Evolutionary conservation across 2,888 invertebrate genomes (phyloP), one percentile per base, ranked within the genome.

Genomic region (Actias luna): DNA sequence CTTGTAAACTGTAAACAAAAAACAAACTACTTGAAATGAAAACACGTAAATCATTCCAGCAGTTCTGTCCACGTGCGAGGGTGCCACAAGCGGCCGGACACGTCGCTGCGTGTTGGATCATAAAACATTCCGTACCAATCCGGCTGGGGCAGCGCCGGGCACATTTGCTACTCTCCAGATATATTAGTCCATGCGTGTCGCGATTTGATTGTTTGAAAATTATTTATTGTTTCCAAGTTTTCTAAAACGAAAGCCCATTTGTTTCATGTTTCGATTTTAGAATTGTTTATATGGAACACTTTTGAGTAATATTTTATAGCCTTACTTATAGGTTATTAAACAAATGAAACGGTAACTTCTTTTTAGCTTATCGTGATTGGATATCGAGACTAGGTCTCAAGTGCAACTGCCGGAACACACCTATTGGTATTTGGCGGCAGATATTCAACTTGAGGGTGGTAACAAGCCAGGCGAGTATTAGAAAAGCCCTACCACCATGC

Each of bases 11-110:
- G 75, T 76, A 80, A 84, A 85, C n/a, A 80, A 84, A 78, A 83
- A 77, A 29, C 5, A 18, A 46, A 79, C 75, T 80, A 77, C 72
- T 74, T 70, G 80, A 87, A 86, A 88, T 88, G 87, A 88, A 87
- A 84, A 75, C 79, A 70, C 69, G 77, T 89, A 88, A 88, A 89
- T 89, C 88, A 87, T 81, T 74, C 67, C 76, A 69, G 84, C 82
- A 83, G 80, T 86, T 85, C 79, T 82, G 84, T 86, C 86, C 87
- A 86, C 85, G 83, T 88, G 88, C 82, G 81, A 46, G 22, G 46
- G 46, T 46, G 88, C 82, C 82, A 84, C 87, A 74, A 70, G 72
- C 79, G 75, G 70, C 73, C 77, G 77, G 76, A 78, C 77, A 76
- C 74, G 79, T 79, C 71, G 76, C 82, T 77, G 77, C 78, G 80